A percentile compares a stretch with the other conserved stretches of the same genome.
phyloP scores from a whole-genome alignment of 2,888 invertebrate genomes.

The Coleophora flavipennella region DNA sequence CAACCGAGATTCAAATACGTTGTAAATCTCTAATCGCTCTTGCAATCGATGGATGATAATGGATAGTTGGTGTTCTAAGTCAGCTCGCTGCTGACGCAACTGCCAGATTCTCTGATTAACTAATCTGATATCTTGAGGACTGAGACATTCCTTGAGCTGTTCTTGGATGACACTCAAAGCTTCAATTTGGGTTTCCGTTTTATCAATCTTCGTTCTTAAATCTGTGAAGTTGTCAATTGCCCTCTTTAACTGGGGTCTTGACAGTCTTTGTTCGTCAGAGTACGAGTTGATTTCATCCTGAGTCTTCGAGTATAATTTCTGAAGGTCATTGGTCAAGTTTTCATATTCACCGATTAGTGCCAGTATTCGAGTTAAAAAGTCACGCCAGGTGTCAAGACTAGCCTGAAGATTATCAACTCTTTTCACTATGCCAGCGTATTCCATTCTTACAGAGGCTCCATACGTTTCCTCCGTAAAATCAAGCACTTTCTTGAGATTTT shows the following conservation, averaged over 20 bases:
- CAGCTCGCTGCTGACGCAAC: conserved; percentile 84
- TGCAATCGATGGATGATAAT: conserved; percentile 80
- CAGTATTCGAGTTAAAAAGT: conserved; percentile 79
- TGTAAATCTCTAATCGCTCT: conserved; percentile 80
- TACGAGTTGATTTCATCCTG: conserved; percentile 74
- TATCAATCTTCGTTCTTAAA: conserved; percentile 71
- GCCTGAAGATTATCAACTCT: conserved; percentile 85
- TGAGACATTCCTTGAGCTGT: conserved; percentile 87
- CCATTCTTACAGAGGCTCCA: conserved; percentile 85
- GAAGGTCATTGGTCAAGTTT: conserved; percentile 72
- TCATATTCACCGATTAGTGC: conserved; percentile 77
- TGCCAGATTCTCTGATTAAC: conserved; percentile 85
- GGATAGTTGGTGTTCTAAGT: conserved; percentile 84
- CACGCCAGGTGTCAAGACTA: conserved; percentile 85
- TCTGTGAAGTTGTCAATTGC: conserved; percentile 76
- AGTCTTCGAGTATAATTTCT: conserved; percentile 75
- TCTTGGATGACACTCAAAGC: conserved; percentile 82
- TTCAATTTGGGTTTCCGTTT: conserved; percentile 77
- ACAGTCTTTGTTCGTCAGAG: conserved; percentile 69
- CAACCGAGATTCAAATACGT: conserved; percentile 79
- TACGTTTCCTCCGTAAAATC: conserved; percentile 83
- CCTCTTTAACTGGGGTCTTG: conserved; percentile 75
- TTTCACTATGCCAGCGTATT: conserved; percentile 83
- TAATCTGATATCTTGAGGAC: conserved; percentile 86
- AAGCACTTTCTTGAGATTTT: conserved; percentile 77